A percentile compares a stretch with the other conserved stretches of the same genome.
These are phyloP conservation scores for Agrypnus murinus DNA, from an alignment of 2,888 invertebrate genomes.

Conservation along the genomic window DNA sequence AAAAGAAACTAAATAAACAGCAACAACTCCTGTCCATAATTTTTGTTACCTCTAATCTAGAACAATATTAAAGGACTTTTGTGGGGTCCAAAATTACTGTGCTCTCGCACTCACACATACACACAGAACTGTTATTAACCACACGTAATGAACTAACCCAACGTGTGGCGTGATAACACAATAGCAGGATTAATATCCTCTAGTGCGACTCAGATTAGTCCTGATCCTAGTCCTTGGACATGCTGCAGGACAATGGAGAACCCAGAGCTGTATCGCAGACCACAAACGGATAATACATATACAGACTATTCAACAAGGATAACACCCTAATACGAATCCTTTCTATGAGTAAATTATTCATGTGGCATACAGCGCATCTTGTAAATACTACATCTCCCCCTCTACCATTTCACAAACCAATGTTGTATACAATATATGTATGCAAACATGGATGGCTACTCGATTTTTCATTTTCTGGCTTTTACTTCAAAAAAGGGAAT, in stretches of 20 bases:
- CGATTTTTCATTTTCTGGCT: slow-evolving; percentile 28
- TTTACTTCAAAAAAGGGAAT: slow-evolving; percentile 23
- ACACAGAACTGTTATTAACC: slow-evolving; percentile 44
- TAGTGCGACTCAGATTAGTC: slow-evolving; percentile 51
- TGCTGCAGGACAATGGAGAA: slow-evolving; percentile 44
- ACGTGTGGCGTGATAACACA: slow-evolving; percentile 48
- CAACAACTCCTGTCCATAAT: slow-evolving; percentile 11
- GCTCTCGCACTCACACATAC: too few species aligned
- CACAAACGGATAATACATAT: slow-evolving; percentile 39
- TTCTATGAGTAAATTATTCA: slow-evolving; percentile 40
- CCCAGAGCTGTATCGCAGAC: slow-evolving; percentile 33
- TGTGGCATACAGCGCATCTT: slow-evolving; percentile 19
- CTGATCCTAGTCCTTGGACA: slow-evolving; percentile 50
- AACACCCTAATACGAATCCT: slow-evolving; percentile 38
- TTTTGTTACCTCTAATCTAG: slow-evolving; percentile 35
- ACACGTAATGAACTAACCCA: slow-evolving; percentile 48
- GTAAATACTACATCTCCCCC: slow-evolving; percentile 14
- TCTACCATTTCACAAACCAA: too few species aligned
- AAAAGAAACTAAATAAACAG: slow-evolving; percentile 11
- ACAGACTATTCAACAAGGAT: slow-evolving; percentile 36
- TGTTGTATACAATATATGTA: too few species aligned
- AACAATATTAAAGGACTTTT: slow-evolving; percentile 43
- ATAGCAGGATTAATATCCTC: slow-evolving; percentile 52
- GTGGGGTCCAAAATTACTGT: slow-evolving; percentile 38
- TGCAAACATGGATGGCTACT: too few species aligned